Conservation (phyloP, 2,888 invertebrate genomes). For the Elysia crispata region DNA sequence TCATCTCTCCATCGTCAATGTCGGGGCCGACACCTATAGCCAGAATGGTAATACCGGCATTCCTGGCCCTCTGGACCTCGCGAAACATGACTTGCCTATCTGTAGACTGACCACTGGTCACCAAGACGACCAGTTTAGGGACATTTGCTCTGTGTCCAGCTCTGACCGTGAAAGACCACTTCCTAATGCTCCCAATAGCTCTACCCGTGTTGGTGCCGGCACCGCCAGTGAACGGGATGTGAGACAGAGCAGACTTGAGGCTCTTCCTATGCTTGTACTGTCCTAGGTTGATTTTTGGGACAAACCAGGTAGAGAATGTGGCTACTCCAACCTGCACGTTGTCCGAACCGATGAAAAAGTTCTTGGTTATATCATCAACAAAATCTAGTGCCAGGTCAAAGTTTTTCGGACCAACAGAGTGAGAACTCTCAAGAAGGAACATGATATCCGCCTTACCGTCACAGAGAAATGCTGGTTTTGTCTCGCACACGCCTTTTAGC, state of each 20-base stretch:
- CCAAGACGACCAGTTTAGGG: constrained; percentile 65
- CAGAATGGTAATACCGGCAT: constrained; percentile 44
- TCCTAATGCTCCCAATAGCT: constrained; percentile 56
- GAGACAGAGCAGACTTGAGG: constrained; percentile 32
- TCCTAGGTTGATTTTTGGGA: constrained; percentile 63
- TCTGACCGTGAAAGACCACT: constrained; percentile 59
- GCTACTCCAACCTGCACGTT: constrained; percentile 63
- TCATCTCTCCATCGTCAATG: neutral
- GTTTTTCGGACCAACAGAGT: constrained; percentile 62
- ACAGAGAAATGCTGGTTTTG: constrained; percentile 53
- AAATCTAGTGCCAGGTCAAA: constrained; percentile 64
- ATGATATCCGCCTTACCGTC: constrained; percentile 66
- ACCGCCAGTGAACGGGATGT: constrained; percentile 53
- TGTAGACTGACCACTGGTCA: constrained; percentile 66
- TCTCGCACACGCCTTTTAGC: constrained; percentile 53
- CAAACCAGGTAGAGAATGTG: constrained; percentile 60
- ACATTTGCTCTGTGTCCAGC: constrained; percentile 61
- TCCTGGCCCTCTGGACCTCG: constrained; percentile 59
- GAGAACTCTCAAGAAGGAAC: constrained; percentile 67
- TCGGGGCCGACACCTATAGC: constrained; percentile 13
- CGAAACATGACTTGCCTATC: constrained; percentile 55
- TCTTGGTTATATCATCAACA: constrained; percentile 59
- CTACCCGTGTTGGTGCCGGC: constrained; percentile 63
- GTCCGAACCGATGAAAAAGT: constrained; percentile 61
- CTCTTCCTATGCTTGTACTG: constrained; percentile 50